Evolutionary conservation across 2,888 invertebrate genomes (phyloP), one percentile per base, ranked within the genome.

Genomic region (Sminthurinus aureus): DNA sequence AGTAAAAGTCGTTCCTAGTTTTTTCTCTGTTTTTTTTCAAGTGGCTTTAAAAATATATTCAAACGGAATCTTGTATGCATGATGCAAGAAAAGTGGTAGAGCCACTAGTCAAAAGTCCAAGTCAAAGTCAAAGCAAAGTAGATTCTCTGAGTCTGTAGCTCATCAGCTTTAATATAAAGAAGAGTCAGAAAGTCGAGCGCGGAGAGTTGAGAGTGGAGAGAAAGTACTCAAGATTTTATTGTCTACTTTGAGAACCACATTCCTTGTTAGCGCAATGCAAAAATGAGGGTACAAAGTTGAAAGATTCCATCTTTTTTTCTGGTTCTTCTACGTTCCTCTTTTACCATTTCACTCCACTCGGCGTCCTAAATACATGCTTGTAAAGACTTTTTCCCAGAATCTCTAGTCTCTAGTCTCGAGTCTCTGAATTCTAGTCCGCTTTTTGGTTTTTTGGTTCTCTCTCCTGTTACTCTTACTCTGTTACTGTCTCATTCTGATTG

Each of bases 271-370:
- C 24, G 71, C 13, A 71, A 71, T 77, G 58, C 51, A 77, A 52
- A 77, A 78, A 78, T 64, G 66, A 78, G 24, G 64, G 38, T 38
- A 66, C 38, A 66, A 78, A 78, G 66, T n/a, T 26, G n/a, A 79
- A 67, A 79, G 79, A 79, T 79, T 79, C 69, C 79, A 79, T 67
- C 79, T 79, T 79, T 50, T 64, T 9, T 4, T 26, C 58, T 13
- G n/a, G 6, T n/a, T 75, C 20, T 20, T 75, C 51, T 50, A 3
- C n/a, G 11, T 4, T 24, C 12, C 77, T 64, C 64, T 38, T 38
- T 38, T 38, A 38, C 38, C 38, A 38, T 38, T 38, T 38, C 38
- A 38, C 38, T 38, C n/a, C n/a, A n/a, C n/a, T n/a, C n/a, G n/a
- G n/a, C 6, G 38, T 6, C 38, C 38, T 38, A 38, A 38, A 38